Conservation (phyloP, 2,113 vertebrate genomes). For the Eleginops maclovinus region DNA sequence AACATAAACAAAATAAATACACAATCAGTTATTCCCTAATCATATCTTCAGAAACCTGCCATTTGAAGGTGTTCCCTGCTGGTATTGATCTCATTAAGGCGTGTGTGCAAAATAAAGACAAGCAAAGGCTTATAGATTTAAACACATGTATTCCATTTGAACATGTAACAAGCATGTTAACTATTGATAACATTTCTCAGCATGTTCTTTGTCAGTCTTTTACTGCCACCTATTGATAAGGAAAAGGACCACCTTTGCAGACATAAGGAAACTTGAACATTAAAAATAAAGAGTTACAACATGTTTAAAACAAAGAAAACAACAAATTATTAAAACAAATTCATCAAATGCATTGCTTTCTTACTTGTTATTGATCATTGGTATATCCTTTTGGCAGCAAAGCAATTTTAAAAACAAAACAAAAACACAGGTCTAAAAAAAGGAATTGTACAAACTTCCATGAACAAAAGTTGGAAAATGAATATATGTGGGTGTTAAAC, state of each 20-base stretch:
- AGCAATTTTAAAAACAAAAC: background rate
- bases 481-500: background rate
- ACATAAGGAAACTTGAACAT: background rate
- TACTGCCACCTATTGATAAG: slow-evolving; percentile 78
- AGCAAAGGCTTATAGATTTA: background rate
- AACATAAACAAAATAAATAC: background rate
- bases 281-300: too few species aligned
- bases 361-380: background rate
- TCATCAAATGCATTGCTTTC: too few species aligned
- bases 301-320: background rate
- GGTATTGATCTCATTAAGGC: background rate
- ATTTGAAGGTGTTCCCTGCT: background rate
- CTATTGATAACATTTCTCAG: background rate
- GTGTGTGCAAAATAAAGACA: slow-evolving; percentile 20
- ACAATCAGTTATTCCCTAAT: background rate
- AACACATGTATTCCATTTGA: slow-evolving; percentile 20
- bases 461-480: too few species aligned
- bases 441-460: background rate
- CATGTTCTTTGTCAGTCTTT: slow-evolving; percentile 45
- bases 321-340: too few species aligned
- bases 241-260: slow-evolving; percentile 1
- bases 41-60: background rate
- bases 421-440: background rate
- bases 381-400: background rate
- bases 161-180: slow-evolving; percentile 8